Evolutionary conservation across 2,888 invertebrate species (phyloP).

Genomic region (Eudasyphora cyanicolor): DNA sequence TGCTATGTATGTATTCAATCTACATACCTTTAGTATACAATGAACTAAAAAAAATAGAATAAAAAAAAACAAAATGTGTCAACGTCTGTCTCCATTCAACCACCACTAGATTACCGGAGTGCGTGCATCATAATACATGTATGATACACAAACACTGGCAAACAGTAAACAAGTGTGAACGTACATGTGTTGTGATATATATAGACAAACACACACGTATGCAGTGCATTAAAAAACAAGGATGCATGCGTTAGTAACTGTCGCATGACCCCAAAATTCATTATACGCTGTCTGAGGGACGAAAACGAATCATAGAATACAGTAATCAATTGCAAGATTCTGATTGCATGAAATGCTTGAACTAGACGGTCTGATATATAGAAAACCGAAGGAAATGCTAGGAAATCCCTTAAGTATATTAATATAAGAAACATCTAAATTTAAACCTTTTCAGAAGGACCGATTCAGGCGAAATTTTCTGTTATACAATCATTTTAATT

Average conservation of each 20-base stretch:
- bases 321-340: too few relatives aligned
- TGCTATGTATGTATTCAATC: not conserved
- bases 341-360: too few relatives aligned
- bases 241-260: not conserved
- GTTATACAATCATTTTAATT: too few relatives aligned
- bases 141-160: not conserved
- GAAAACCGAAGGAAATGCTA: too few relatives aligned
- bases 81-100: not conserved
- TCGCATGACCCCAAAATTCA: constrained; percentile 1
- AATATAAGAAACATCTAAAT: too few relatives aligned
- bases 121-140: constrained; percentile 35
- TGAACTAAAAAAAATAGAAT: not conserved
- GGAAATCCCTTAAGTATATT: too few relatives aligned
- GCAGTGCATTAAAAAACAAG: not conserved
- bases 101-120: constrained; percentile 49
- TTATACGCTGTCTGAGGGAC: not conserved
- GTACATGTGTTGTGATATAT: not conserved
- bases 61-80: not conserved
- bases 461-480: too few relatives aligned
- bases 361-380: too few relatives aligned
- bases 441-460: too few relatives aligned
- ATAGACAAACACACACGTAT: not conserved
- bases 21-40: too few relatives aligned
- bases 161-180: not conserved
- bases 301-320: too few relatives aligned